phyloP scores from a whole-genome alignment of 2,797 vertebrate genomes.

The Aplochiton taeniatus region DNA sequence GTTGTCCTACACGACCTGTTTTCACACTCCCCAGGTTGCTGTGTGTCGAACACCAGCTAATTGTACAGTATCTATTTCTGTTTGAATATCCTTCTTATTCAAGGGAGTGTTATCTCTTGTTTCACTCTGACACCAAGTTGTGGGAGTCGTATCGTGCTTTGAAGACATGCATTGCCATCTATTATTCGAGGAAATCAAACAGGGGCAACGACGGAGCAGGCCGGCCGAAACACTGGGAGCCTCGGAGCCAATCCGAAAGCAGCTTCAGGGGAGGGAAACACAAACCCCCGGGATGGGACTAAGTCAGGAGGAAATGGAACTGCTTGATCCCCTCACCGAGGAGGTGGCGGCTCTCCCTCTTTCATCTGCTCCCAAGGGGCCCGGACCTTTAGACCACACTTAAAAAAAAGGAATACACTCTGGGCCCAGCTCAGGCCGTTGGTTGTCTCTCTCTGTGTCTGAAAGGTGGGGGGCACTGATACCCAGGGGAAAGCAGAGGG shows the following conservation, averaged over 20 bases:
- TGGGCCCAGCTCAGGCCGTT: slow-evolving; percentile 63
- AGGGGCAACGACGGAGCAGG: slow-evolving; percentile 68
- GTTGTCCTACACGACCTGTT: slow-evolving; percentile 51
- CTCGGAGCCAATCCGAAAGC: slow-evolving; percentile 71
- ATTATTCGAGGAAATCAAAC: slow-evolving; percentile 82
- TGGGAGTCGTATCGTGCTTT: slow-evolving; percentile 65
- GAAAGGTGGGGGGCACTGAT: slow-evolving; percentile 63
- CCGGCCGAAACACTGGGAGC: slow-evolving; percentile 39
- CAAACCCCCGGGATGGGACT: slow-evolving; percentile 77
- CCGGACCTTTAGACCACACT: slow-evolving; percentile 75
- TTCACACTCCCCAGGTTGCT: slow-evolving; percentile 61
- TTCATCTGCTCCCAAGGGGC: slow-evolving; percentile 79
- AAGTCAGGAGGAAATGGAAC: slow-evolving; percentile 83
- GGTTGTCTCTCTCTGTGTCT: slow-evolving; percentile 47
- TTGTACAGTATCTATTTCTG: slow-evolving; percentile 78
- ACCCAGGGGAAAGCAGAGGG: slow-evolving; percentile 66
- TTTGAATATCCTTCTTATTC: slow-evolving; percentile 72
- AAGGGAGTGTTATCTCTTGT: slow-evolving; percentile 79
- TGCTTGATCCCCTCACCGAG: slow-evolving; percentile 79
- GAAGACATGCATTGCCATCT: slow-evolving; percentile 76
- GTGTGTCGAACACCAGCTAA: slow-evolving; percentile 56
- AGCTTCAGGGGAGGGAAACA: slow-evolving; percentile 78
- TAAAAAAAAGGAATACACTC: slow-evolving; percentile 83
- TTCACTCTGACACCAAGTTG: slow-evolving; percentile 73
- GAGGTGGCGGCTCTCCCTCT: slow-evolving; percentile 70